Conservation (phyloP, 2,113 vertebrate species). For the Burhinus bistriatus region DNA sequence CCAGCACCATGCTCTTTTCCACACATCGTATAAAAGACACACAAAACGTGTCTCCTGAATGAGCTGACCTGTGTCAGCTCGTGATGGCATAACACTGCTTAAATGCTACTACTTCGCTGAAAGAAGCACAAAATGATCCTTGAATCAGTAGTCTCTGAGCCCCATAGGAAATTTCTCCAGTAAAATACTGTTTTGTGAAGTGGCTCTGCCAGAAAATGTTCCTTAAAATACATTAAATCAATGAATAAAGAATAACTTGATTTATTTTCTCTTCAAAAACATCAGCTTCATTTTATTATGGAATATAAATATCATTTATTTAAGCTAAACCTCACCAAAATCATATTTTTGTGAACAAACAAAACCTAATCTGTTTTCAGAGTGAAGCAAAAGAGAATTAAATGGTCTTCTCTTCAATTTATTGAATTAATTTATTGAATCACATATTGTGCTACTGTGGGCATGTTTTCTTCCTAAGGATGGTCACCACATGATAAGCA, state of each 20-base stretch:
- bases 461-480: neutral
- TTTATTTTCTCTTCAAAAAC: constrained; percentile 15
- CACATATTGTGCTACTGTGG: neutral
- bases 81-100: neutral
- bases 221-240: constrained; percentile 30
- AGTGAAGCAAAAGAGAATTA: neutral
- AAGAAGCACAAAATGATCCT: neutral
- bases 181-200: constrained; percentile 11
- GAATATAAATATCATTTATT: constrained; percentile 16
- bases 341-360: neutral
- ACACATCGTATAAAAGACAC: neutral
- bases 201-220: neutral
- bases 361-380: constrained; percentile 9
- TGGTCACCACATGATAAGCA: neutral
- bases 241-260: neutral
- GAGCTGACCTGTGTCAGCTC: neutral
- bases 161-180: neutral
- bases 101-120: neutral
- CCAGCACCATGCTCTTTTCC: neutral
- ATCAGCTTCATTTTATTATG: constrained; percentile 21
- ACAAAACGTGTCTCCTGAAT: neutral
- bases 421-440: constrained; percentile 18
- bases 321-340: constrained; percentile 19
- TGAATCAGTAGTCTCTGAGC: neutral
- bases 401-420: neutral